Base-by-base conservation (phyloP, 2,888 invertebrate species). In the Apodemia mormo region DNA sequence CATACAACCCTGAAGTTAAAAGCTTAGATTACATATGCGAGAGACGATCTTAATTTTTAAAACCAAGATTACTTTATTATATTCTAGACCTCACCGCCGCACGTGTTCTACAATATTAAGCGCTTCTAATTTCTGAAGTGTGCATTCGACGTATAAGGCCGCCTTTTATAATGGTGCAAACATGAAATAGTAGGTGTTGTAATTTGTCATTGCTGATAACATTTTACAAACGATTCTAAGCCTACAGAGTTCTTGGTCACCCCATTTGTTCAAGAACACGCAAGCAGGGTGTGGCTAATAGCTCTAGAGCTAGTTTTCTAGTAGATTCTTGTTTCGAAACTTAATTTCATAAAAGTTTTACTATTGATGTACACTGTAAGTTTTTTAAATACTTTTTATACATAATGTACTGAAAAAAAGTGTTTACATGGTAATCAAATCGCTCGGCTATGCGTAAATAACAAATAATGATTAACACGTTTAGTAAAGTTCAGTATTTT, bases 1-100 rank as follows among this genome's bases (percentile, higher is more conserved):
- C 87, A 84, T 49, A 6, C 84, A 54, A 69, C 65, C 68, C 52
- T 65, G 40, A 65, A 69, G 85, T 85, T 81, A 83, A 74, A 84
- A 81, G 82, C 79, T 78, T 73, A 74, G 71, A 77, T 77, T 76
- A 76, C 49, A 14, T 49, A 49, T 68, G 71, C 71, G 68, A 49
- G 49, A 64, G 61, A 61, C 56, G 68, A 75, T 76, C 75, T 49
- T 64, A 64, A 49, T 64, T 68, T 65, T 49, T 64, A 49, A 65
- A 37, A 40, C 40, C 8, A 40, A 43, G 65, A 49, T 52, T 54
- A 65, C 52, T 40, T 54, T n/a, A 65, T 54, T 37, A 54, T 69
- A 52, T 69, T 69, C 64, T 33, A 14, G 64, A 37, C n/a, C 33
- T 37, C 8, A 14, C 64, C 33, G 37, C 14, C 33, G 64, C 37